Conservation (phyloP, 2,113 vertebrate species). For the Periophthalmus modestus region DNA sequence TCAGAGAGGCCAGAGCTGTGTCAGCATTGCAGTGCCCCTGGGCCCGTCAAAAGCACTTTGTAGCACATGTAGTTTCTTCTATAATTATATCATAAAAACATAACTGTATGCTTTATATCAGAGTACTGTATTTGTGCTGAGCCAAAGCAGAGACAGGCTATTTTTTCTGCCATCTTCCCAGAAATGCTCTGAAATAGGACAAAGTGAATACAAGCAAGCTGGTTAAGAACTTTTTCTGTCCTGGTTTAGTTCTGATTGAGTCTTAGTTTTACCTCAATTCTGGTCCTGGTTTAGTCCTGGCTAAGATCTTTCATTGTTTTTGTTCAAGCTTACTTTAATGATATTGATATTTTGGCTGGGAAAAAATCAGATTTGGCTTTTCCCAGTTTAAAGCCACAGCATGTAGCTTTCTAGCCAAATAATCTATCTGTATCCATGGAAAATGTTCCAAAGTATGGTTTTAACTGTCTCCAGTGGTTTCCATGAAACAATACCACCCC, state of each 20-base stretch:
- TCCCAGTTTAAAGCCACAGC: background rate
- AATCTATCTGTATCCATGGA: no score
- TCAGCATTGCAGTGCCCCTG: background rate
- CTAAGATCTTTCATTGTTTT: background rate
- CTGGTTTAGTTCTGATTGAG: background rate
- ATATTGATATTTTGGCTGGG: background rate
- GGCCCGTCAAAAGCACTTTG: slow-evolving; percentile 15
- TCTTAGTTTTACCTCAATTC: no score
- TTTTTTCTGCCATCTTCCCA: background rate
- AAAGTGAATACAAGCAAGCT: background rate
- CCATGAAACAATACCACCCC: background rate
- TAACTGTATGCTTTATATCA: background rate
- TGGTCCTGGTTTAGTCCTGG: background rate
- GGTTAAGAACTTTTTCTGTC: background rate
- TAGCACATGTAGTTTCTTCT: background rate
- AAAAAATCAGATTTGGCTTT: background rate
- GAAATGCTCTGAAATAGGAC: background rate
- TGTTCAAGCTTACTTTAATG: background rate
- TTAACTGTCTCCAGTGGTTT: no score
- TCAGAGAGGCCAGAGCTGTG: slow-evolving; percentile 17
- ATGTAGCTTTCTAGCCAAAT: no score
- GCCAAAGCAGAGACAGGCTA: background rate
- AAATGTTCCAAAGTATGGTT: no score
- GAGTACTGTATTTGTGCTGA: background rate
- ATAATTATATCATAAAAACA: background rate